Evolutionary conservation across 2,113 vertebrate species (phyloP), one percentile per base, ranked within the genome.

Genomic region (Meles meles): DNA sequence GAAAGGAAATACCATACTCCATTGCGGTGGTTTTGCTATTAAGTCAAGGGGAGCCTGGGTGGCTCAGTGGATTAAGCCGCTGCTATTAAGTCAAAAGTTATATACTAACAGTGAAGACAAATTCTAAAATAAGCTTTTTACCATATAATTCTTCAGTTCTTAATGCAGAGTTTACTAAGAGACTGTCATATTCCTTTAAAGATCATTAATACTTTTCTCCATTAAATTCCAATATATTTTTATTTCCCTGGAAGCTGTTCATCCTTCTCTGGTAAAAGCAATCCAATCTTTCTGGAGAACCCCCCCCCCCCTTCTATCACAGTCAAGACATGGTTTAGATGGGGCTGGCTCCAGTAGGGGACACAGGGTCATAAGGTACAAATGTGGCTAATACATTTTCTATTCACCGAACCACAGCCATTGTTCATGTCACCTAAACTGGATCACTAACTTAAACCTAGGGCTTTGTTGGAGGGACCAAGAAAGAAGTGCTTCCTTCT

Each of bases 91-190:
- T 92, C 76, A 96, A 88, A 95, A 20, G 11, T 88, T 25, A 89
- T 10, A n/a, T 14, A 93, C 34, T 76, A 93, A 92, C 42, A 72
- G 44, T 65, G 69, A 80, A 88, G 34, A 94, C 31, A 93, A 47
- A 90, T 89, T 79, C 39, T 94, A 57, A 96, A 92, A 86, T 18
- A 92, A 42, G n/a, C 27, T 34, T 65, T 92, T 93, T 61, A 93
- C 5, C 89, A 76, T 37, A 83, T 44, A 31, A 74, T 57, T 39
- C 15, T 77, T 81, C 63, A 67, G 59, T 67, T 88, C 94, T 97
- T 84, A 94, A 96, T 52, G 90, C 42, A 88, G 27, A 85, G 57
- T 97, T 95, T 96, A 80, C 29, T 34, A 94, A 89, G 79, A 39
- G 61, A 74, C 15, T 95, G n/a, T 76, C 76, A 77, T 23, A 93